These are phyloP conservation scores for Capra hircus DNA, from an alignment of 2,113 vertebrate species.

Conservation along the genomic window DNA sequence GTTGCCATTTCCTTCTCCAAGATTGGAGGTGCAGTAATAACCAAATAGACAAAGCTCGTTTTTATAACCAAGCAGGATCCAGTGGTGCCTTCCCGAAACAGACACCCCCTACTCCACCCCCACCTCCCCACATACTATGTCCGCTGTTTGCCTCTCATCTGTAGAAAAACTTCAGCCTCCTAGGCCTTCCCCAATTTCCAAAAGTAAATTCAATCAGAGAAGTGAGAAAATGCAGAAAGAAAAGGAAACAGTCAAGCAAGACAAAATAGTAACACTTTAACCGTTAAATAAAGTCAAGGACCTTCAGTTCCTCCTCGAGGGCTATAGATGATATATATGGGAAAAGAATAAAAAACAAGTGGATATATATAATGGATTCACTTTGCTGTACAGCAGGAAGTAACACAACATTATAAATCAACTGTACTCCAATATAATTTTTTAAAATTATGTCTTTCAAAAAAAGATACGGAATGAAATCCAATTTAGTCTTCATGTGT, in stretches of 20 bases:
- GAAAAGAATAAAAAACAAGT: background rate
- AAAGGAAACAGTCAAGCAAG: background rate
- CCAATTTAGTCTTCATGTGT: slow-evolving; percentile 3
- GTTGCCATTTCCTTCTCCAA: background rate
- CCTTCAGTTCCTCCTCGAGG: background rate
- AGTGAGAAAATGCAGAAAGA: background rate
- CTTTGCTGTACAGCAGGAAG: background rate
- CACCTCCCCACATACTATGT: background rate
- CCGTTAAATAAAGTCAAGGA: background rate
- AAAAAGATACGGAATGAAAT: slow-evolving; percentile 35
- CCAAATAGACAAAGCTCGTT: background rate
- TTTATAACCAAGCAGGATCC: background rate
- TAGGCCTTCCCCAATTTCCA: background rate
- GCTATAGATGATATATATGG: background rate
- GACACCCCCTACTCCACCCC: background rate
- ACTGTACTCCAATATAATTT: background rate
- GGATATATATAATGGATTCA: background rate
- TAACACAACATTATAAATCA: background rate
- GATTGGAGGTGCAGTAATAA: background rate
- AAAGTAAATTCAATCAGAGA: background rate
- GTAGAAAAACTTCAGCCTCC: background rate
- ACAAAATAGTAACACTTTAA: background rate
- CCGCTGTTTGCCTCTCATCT: background rate
- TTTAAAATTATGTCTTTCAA: background rate
- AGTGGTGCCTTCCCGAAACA: background rate